Conservation (phyloP, 92 coral and sea anemone genomes). For the Paragorgia papillata region DNA sequence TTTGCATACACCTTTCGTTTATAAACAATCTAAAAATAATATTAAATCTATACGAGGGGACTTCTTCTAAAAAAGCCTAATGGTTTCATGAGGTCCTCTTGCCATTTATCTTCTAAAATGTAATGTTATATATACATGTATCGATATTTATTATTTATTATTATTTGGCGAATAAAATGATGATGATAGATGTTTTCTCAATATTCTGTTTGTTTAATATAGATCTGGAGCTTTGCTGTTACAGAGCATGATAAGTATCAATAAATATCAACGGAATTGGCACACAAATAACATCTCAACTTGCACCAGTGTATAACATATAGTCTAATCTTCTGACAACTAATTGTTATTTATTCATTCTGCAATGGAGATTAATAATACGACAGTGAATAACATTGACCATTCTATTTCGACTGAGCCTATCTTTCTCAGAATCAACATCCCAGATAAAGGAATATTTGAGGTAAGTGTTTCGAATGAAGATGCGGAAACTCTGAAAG, state of each 20-base stretch:
- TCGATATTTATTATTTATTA: no score
- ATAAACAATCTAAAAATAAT: no score
- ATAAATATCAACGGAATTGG: background rate
- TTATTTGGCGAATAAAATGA: no score
- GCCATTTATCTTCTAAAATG: no score
- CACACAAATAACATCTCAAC: background rate
- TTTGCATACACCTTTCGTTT: no score
- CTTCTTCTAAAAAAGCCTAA: no score
- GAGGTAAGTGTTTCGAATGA: slow-evolving; percentile 3
- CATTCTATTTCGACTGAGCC: background rate
- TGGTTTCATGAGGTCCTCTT: no score
- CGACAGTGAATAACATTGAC: slow-evolving; percentile 19
- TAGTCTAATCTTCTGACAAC: background rate
- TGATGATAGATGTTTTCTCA: no score
- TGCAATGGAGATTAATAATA: background rate
- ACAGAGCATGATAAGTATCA: background rate
- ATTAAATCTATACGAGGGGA: no score
- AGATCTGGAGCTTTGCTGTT: background rate
- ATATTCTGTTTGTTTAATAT: no score
- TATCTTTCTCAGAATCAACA: slow-evolving; percentile 11
- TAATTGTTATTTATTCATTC: background rate
- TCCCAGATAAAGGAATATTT: slow-evolving; percentile 37
- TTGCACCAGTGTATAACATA: background rate
- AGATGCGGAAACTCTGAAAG: no score
- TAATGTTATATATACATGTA: no score